Evolutionary conservation across 2,888 invertebrate genomes (phyloP).

Genomic region (Phengaris arion): DNA sequence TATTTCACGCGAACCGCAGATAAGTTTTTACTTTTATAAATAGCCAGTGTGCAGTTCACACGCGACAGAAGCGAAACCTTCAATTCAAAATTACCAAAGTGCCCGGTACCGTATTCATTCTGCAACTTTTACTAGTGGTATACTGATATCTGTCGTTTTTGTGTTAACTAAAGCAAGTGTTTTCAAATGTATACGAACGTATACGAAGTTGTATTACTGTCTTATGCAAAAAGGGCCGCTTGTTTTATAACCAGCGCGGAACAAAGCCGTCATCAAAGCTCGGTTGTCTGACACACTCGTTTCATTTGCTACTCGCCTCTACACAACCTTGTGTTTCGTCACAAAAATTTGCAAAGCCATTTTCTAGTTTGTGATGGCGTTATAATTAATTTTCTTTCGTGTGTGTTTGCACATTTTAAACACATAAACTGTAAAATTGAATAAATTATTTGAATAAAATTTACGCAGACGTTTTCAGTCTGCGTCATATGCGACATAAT

Average conservation of each 20-base stretch:
- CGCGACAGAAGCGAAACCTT: background rate
- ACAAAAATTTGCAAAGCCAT: constrained; percentile 1
- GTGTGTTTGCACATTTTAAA: too few relatives aligned
- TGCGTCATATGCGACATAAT: too few relatives aligned
- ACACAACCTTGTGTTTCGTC: constrained; percentile 18
- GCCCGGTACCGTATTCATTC: too few relatives aligned
- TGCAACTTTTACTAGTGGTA: too few relatives aligned
- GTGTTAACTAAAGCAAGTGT: background rate
- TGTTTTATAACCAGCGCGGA: constrained; percentile 14
- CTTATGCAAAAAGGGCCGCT: constrained; percentile 9
- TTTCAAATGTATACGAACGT: background rate
- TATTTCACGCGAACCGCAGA: background rate
- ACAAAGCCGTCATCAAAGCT: constrained; percentile 23
- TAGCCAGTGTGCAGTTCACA: background rate
- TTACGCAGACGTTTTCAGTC: too few relatives aligned
- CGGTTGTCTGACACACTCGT: constrained; percentile 17
- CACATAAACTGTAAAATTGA: too few relatives aligned
- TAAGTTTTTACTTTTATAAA: background rate
- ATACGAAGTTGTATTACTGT: background rate
- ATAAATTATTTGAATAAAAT: too few relatives aligned
- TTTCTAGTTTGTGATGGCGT: background rate
- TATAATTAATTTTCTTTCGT: background rate
- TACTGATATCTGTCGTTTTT: too few relatives aligned
- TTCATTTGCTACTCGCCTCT: constrained; percentile 12
- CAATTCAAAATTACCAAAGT: background rate